Conservation (phyloP, 2,113 vertebrate species). For the Arizona elegans region DNA sequence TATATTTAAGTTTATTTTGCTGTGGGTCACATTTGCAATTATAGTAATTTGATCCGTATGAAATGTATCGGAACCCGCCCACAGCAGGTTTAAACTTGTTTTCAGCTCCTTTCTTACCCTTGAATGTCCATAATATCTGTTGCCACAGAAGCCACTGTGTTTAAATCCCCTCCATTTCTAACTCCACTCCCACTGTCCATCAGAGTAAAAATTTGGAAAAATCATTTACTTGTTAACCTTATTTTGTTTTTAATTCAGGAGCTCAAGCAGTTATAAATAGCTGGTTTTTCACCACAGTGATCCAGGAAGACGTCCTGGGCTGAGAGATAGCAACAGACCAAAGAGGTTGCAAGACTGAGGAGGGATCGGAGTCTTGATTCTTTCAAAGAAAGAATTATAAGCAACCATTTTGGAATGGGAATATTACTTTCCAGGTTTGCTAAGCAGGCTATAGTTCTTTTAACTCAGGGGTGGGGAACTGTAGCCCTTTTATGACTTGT, state of each 20-base stretch:
- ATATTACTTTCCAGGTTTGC: background rate
- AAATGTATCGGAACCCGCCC: background rate
- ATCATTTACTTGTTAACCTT: background rate
- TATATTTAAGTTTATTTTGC: conserved; percentile 4
- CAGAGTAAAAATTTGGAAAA: background rate
- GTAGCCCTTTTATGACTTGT: background rate
- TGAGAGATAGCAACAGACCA: background rate
- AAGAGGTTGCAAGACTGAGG: background rate
- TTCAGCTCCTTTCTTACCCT: background rate
- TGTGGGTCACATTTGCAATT: background rate
- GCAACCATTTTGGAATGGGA: background rate
- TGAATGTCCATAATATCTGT: background rate
- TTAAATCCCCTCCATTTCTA: background rate
- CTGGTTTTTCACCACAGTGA: background rate
- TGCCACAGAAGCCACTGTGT: background rate
- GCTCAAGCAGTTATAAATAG: background rate
- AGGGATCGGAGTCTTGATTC: background rate
- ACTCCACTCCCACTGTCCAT: background rate
- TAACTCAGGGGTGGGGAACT: background rate
- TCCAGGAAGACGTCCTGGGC: background rate
- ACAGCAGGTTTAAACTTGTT: background rate
- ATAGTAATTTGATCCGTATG: background rate
- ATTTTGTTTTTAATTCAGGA: background rate
- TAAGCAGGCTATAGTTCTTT: background rate
- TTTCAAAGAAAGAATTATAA: background rate